phyloP scores from a whole-genome alignment of 37 sponge, comb jelly and placozoan genomes.

The Spongilla lacustris region DNA sequence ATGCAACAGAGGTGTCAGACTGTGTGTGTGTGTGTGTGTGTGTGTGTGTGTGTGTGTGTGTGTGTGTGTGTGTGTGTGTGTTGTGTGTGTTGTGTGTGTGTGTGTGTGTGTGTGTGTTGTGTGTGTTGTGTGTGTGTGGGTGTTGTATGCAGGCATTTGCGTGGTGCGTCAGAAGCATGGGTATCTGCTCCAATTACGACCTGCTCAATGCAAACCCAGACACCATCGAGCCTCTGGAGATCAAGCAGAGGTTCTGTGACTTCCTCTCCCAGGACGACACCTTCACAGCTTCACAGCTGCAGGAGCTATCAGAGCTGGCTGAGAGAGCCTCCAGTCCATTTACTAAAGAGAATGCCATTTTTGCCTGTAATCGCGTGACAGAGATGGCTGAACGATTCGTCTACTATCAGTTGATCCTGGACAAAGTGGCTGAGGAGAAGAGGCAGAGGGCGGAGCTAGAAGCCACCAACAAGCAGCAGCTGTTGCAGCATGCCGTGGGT shows the following conservation, averaged over 20 bases:
- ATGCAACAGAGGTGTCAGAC: background rate
- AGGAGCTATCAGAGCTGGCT: slow-evolving; percentile 38
- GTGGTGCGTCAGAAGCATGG: slow-evolving; percentile 67
- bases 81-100: slow-evolving; percentile 5
- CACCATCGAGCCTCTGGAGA: background rate
- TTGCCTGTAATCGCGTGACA: slow-evolving; percentile 67
- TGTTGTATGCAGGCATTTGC: slow-evolving; percentile 44
- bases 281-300: slow-evolving; percentile 32
- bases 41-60: slow-evolving; percentile 2
- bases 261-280: slow-evolving; percentile 41
- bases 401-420: slow-evolving; percentile 31
- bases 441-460: background rate
- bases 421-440: slow-evolving; percentile 27
- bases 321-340: slow-evolving; percentile 27
- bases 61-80: slow-evolving; percentile 1
- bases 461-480: background rate
- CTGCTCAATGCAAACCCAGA: background rate
- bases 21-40: slow-evolving; percentile 1
- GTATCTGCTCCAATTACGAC: slow-evolving; percentile 39
- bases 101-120: slow-evolving; percentile 10
- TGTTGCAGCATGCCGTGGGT: background rate
- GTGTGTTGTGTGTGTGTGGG: background rate
- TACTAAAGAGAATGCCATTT: slow-evolving; percentile 53
- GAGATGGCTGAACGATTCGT: slow-evolving; percentile 59
- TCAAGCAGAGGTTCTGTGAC: slow-evolving; percentile 39